Evolutionary conservation across 1,140 invertebrate species (phyloP).

Genomic region (Penaeus vannamei): DNA sequence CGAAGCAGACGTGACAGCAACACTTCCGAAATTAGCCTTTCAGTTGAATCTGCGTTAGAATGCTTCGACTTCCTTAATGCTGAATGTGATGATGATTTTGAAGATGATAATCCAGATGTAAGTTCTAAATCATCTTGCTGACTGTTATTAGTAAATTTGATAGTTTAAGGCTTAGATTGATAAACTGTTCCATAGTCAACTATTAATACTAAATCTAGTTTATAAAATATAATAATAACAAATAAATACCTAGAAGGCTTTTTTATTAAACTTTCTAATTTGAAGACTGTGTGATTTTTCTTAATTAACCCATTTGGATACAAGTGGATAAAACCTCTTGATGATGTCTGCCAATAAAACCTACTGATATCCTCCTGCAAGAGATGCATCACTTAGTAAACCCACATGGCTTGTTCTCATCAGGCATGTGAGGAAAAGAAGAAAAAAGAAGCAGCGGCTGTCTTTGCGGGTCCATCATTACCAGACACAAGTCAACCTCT

Average conservation of each 20-base stretch:
- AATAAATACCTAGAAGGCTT: not conserved
- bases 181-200: not conserved
- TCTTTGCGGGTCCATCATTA: constrained; percentile 38
- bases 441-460: constrained; percentile 52
- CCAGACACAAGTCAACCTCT: constrained; percentile 68
- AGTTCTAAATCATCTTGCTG: constrained; percentile 35
- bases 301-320: not conserved
- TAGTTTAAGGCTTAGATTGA: not conserved
- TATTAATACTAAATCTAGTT: too few relatives aligned
- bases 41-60: constrained; percentile 75
- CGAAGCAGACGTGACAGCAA: constrained; percentile 69
- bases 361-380: not conserved
- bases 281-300: not conserved
- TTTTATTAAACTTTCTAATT: not conserved
- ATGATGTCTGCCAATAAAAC: constrained; percentile 9
- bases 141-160: not conserved
- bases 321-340: too few relatives aligned
- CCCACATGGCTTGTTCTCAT: not conserved
- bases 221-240: not conserved
- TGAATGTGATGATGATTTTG: constrained; percentile 71
- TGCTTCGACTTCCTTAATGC: constrained; percentile 76
- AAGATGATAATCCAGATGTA: constrained; percentile 61
- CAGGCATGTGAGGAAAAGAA: constrained; percentile 61
- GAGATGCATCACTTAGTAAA: not conserved
- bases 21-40: constrained; percentile 74